Base-by-base conservation (phyloP, 1,140 invertebrate genomes). In the Cotesia typhae region DNA sequence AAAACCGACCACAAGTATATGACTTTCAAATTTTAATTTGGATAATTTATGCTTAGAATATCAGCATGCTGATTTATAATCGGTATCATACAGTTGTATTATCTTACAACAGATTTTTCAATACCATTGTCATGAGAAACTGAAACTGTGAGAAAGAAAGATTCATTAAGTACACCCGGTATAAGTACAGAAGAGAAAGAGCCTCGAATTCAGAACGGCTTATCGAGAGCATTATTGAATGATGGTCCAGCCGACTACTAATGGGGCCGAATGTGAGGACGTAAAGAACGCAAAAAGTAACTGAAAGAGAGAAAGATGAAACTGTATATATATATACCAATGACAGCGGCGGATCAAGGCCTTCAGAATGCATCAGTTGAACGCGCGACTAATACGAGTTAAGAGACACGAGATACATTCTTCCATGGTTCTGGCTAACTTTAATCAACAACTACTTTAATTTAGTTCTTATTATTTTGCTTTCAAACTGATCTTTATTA, bases 221-320 rank as follows among this genome's bases (percentile, higher is more conserved):
- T 81, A 83, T 83, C 82, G 81, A 79, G 79, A 85, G 83, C 81
- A 78, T 86, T 86, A 87, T 87, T 87, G 84, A 87, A 87, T 86
- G 85, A 87, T 86, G 84, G 84, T 78, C 78, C 83, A 81, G 80
- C 79, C 82, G 80, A 82, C 81, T 85, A 80, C 81, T 85, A 86
- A 85, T 86, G 83, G 84, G 84, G 81, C 84, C 84, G 83, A 81
- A 84, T 82, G 81, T 80, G 80, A 79, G 80, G 81, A 81, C 80
- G 80, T 79, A 81, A 75, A 76, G 77, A 80, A 79, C 78, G 79
- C 79, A 84, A 85, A 82, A 85, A 84, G 77, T 72, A 77, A 78
- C 74, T 74, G 80, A 67, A 69, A 73, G 64, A 67, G 64, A 67
- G 65, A 72, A 35, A 72, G 64, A 36, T 53, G 36, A 57, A 59